Evolutionary conservation across 2,888 invertebrate genomes (phyloP), one percentile per base, ranked within the genome.

Genomic region (Nemotelus pantherinus): DNA sequence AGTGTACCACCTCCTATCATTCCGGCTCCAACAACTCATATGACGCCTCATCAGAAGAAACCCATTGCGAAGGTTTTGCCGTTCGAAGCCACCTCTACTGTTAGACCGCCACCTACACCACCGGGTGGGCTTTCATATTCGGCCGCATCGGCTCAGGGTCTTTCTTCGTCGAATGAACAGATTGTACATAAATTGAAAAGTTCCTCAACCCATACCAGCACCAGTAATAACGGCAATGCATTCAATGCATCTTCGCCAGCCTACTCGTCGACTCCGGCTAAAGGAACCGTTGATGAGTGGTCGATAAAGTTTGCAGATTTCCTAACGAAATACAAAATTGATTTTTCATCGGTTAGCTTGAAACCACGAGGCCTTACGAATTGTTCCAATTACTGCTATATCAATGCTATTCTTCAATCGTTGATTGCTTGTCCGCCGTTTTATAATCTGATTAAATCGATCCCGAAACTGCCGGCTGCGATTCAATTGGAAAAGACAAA

Each of bases 311-410:
- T 91, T 90, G 83, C 90, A 91, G 95, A 95, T 86, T 94, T 92
- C 86, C 88, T 96, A 78, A 88, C 91, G 2, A 91, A 91, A 82
- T 93, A 95, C 85, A 90, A 91, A 83, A 89, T 95, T 82, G 95
- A 95, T 85, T 93, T 94, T 85, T 90, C 92, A 79, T 91, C 94
- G 0, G 92, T 95, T 45, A 92, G 94, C 79, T 88, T 98, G 63
- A 90, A 94, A 83, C 97, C 98, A 0, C 91, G 98, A 72, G 98
- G 98, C 0, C 90, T 98, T 70, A 94, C 94, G 76, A 98, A 98
- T 87, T 93, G 94, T 81, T 95, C 95, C 80, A 98, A 98, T 88
- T 98, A 96, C 88, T 98, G 98, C 88, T 98, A 98, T 85, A 95
- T 98, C 80, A 98, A 98, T 88, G 95, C 98, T 41, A 97, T 96